Base-by-base conservation (phyloP, 2,113 vertebrate genomes). In the Solenodon paradoxus region DNA sequence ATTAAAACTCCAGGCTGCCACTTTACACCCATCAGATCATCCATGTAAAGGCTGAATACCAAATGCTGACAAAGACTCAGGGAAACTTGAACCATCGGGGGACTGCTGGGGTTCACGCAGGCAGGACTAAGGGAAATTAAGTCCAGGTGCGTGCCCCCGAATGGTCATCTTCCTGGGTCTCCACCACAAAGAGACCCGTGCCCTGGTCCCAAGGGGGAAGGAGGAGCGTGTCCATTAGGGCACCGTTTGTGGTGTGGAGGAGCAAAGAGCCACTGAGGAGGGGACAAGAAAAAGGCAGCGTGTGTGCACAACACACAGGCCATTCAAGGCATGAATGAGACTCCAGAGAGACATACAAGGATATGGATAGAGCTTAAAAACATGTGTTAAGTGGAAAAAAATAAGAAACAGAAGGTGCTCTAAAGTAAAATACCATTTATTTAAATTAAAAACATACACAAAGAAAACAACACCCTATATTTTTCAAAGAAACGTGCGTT, bases 401-500 rank as follows among this genome's bases (percentile, higher is more conserved):
- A 97, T 95, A 96, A 95, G 92, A 97, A 97, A 95, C 94, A 97
- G 96, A 93, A 96, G 92, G 92, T 89, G 40, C 92, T 95, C 51
- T 80, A 51, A 95, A 90, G 80, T 47, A 87, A 96, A 97, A 95
- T 92, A 40, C 87, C 77, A 85, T 92, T 93, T 93, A 68, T 38
- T 15, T 87, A 96, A 97, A 96, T 97, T 93, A 85, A 95, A 97
- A 96, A 92, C 94, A 96, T 30, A 95, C 75, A 82, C 71, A 83
- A 95, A 95, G 89, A 88, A 97, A 96, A 95, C 78, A 96, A 45
- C 95, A 92, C 35, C 57, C 84, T 72, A 30, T 85, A 74, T 82
- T 92, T 94, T 97, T 91, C 68, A 82, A 95, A 96, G 61, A 92
- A 94, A 96, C 0, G 28, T 75, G 68, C 69, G 93, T 95, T 96